Conservation (phyloP, 2,113 vertebrate species). For the Caloenas nicobarica region DNA sequence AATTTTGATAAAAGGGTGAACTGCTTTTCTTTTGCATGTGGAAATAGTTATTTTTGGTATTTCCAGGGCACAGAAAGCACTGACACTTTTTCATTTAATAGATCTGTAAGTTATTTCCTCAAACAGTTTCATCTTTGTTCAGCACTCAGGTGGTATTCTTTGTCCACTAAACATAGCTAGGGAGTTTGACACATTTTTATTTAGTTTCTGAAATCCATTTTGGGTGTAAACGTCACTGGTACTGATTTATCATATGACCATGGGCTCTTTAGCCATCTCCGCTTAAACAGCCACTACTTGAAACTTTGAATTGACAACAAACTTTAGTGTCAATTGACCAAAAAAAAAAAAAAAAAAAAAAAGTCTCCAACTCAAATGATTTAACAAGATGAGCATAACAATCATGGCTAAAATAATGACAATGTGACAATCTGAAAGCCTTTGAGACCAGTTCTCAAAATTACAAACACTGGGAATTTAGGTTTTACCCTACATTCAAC, state of each 20-base stretch:
- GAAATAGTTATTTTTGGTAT: not conserved
- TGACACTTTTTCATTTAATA: not conserved
- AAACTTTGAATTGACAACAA: not conserved
- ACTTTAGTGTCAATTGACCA: not conserved
- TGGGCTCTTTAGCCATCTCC: not conserved
- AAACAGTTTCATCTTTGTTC: not conserved
- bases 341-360: not conserved
- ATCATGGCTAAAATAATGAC: not conserved
- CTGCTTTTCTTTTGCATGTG: not conserved
- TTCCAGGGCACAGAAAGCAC: not conserved
- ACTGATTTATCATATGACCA: not conserved
- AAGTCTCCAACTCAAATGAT: not conserved
- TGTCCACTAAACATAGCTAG: not conserved
- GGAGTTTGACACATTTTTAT: not conserved
- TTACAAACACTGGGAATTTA: not conserved
- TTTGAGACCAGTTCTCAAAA: not conserved
- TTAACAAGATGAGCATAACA: not conserved
- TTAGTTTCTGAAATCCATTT: not conserved
- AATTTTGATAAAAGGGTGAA: not conserved
- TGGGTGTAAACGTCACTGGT: accelerated
- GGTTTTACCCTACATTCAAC: not conserved
- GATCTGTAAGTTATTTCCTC: not conserved
- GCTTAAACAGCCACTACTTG: not conserved
- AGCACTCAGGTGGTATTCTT: not conserved
- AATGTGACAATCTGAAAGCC: not conserved